phyloP scores from a whole-genome alignment of 2,888 invertebrate genomes.

The Yponomeuta malinellus region DNA sequence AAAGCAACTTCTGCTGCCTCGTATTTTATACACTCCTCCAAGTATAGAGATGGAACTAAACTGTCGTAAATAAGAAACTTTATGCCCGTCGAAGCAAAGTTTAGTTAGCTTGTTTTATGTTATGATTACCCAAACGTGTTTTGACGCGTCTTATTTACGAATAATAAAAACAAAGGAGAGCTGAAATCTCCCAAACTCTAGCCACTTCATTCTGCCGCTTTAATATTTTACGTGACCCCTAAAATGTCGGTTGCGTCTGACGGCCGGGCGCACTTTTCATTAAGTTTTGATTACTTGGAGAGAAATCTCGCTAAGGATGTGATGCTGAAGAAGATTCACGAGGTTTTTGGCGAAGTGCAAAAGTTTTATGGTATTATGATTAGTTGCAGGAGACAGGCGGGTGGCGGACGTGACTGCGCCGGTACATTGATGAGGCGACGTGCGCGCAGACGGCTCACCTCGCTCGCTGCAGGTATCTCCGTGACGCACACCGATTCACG shows the following conservation, averaged over 20 bases:
- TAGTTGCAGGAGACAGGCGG: constrained; percentile 56
- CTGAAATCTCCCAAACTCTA: constrained; percentile 56
- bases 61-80: constrained; percentile 6
- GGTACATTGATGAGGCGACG: not conserved
- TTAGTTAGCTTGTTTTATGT: constrained; percentile 41
- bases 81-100: constrained; percentile 10
- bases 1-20: not conserved
- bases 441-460: not conserved
- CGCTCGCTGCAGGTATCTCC: not conserved
- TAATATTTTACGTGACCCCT: constrained; percentile 76
- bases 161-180: constrained; percentile 74
- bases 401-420: not conserved
- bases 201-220: constrained; percentile 72
- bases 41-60: not conserved
- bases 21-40: not conserved
- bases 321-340: constrained; percentile 51
- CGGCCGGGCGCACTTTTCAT: constrained; percentile 69
- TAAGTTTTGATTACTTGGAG: constrained; percentile 69
- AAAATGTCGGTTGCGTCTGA: constrained; percentile 57
- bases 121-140: constrained; percentile 63
- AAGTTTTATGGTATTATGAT: constrained; percentile 73
- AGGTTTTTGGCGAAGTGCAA: constrained; percentile 67
- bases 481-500: not conserved
- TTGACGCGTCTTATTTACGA: constrained; percentile 63
- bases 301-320: constrained; percentile 50